Evolutionary conservation across 2,797 vertebrate species (phyloP), one percentile per base, ranked within the genome.

Genomic region (Tadarida brasiliensis): DNA sequence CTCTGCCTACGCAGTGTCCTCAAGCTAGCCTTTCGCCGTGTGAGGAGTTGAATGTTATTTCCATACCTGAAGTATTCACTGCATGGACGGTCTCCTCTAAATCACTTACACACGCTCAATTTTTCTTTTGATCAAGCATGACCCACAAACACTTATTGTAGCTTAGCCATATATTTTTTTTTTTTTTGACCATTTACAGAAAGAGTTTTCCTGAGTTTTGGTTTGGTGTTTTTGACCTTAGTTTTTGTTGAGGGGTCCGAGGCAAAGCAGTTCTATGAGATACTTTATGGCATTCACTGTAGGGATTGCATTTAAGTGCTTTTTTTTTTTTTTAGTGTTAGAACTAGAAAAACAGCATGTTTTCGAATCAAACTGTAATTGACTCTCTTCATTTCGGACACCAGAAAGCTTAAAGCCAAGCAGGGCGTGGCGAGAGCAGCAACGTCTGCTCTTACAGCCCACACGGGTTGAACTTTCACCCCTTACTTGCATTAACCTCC

Each of bases 261-360:
- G 16, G 33, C 84, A 70, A 88, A 76, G 35, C 15, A 71, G 24
- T 85, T 17, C 65, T 65, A 44, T 44, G 39, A 78, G 51, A 74
- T 70, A 65, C 6, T 59, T 14, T 76, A 68, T 16, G 63, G 6
- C 28, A 30, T 67, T 44, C 7, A 44, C 39, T 3, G 39, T 57
- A 87, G 20, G 0, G 2, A 70, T 59, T 51, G 14, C 49, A 67
- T 49, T 87, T 94, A 92, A 93, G 17, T 35, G 57, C 44, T 39
- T 91, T 47, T 51, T 77, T 86, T n/a, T 61, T 90, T 76, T 85
- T 73, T 74, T 87, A 90, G 77, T 47, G 35, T 73, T 90, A 86
- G 3, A 80, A 92, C 73, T 83, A 57, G 68, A 20, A 92, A 76
- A 97, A 87, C 6, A 70, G 11, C 35, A 61, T 71, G 24, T 65